Base-by-base conservation (phyloP, 2,797 vertebrate species). In the Rhyacichthys aspro region DNA sequence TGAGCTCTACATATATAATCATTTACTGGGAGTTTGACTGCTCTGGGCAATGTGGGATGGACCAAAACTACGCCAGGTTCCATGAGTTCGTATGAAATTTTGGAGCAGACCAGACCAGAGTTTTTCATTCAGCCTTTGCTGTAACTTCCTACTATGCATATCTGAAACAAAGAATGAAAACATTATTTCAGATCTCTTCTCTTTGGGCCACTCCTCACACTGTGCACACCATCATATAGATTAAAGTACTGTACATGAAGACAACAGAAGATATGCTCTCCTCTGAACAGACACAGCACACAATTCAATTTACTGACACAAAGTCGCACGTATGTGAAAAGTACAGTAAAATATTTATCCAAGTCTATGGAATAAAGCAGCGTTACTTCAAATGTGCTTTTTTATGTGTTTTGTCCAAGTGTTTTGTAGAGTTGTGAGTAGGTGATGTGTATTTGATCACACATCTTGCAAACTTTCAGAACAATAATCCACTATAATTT, bases 101-200 rank as follows among this genome's bases (percentile, higher is more conserved):
- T 93, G 91, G 85, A 84, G 87, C 92, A 86, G 88, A 52, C 49
- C 49, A 52, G 49, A 38, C 92, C 90, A 92, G 91, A 91, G 86
- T 93, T 93, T 94, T 87, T 92, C 91, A 91, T 90, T 94, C 91
- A 92, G 88, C 89, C 91, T 94, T 54, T 90, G 91, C 89, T 92
- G 86, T 91, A 91, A 92, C 91, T 93, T 94, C 92, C 91, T 94
- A 93, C 87, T 93, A 93, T 90, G 89, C 89, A 89, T 85, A 92
- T 93, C 93, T 94, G 93, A 93, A 94, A 94, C 91, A 94, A 91
- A 93, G 89, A 94, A 93, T 78, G 78, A 93, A 91, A 94, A 87
- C 88, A 91, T 94, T 93, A 94, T 94, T 94, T 93, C 93, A 94
- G 93, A 92, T 94, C 93, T 94, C 93, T 91, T 92, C 82, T 90